These are phyloP conservation scores for Phallusia fumigata DNA, from an alignment of 23 tunicate species.

Conservation along the genomic window DNA sequence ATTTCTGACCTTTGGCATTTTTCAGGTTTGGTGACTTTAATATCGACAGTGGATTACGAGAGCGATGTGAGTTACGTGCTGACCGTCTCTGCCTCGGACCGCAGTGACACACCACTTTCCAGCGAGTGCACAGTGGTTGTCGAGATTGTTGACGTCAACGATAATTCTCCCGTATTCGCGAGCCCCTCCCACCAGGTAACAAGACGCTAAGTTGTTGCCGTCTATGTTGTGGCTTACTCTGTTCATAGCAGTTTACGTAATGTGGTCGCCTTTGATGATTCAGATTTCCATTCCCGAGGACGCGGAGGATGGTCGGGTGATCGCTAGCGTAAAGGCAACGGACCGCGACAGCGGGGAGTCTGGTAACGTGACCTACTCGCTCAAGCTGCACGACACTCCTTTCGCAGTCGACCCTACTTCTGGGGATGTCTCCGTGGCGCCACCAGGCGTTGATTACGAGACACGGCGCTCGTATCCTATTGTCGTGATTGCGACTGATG, in stretches of 20 bases:
- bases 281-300: conserved; percentile 56
- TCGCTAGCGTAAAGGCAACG: conserved; percentile 17
- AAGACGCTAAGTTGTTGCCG: neutral
- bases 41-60: conserved; percentile 42
- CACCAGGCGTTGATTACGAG: conserved; percentile 59
- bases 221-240: no score
- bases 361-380: conserved; percentile 39
- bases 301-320: conserved; percentile 23
- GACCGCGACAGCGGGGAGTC: conserved; percentile 42
- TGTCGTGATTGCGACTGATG: conserved; percentile 37
- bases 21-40: conserved; percentile 36
- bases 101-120: conserved; percentile 50
- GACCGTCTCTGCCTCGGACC: conserved; percentile 44
- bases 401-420: conserved; percentile 27
- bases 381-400: neutral
- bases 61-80: conserved; percentile 54
- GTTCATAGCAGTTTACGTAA: neutral
- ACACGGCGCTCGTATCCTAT: conserved; percentile 9
- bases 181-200: neutral
- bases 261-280: neutral
- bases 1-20: no score
- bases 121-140: conserved; percentile 42
- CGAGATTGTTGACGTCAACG: conserved; percentile 59
- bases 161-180: conserved; percentile 52
- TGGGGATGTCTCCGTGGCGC: conserved; percentile 29